These are phyloP conservation scores for Pseudois nayaur DNA, from an alignment of 2,113 vertebrate genomes.

Conservation along the genomic window DNA sequence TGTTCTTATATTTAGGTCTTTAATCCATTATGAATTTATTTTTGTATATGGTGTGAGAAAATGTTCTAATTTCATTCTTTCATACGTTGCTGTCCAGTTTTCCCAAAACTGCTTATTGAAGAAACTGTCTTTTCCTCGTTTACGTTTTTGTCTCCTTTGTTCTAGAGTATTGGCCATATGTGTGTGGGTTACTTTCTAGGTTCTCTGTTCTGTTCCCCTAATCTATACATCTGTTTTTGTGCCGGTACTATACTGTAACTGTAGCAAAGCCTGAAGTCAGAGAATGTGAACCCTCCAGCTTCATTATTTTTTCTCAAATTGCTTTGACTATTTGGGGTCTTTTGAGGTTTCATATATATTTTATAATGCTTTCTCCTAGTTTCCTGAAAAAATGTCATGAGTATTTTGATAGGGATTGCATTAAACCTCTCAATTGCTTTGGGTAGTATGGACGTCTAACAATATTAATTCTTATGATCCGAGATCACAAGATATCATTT, in stretches of 20 bases:
- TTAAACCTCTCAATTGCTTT: background rate
- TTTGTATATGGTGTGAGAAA: background rate
- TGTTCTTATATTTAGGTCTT: background rate
- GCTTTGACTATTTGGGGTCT: background rate
- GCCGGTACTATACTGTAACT: background rate
- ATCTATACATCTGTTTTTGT: background rate
- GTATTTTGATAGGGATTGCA: background rate
- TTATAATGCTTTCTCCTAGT: background rate
- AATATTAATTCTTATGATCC: background rate
- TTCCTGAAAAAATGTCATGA: background rate
- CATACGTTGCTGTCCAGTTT: background rate
- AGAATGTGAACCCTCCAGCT: background rate
- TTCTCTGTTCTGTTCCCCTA: background rate
- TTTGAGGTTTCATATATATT: background rate
- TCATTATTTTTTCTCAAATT: background rate
- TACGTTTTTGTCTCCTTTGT: background rate
- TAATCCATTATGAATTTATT: background rate
- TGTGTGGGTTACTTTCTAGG: background rate
- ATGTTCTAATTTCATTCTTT: background rate
- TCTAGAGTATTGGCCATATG: background rate
- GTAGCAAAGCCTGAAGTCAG: background rate
- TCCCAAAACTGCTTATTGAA: background rate
- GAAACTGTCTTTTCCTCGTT: background rate
- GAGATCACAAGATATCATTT: background rate
- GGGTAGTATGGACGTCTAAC: background rate